Evolutionary conservation across 2,113 vertebrate genomes (phyloP).

Genomic region (Scalopus aquaticus): DNA sequence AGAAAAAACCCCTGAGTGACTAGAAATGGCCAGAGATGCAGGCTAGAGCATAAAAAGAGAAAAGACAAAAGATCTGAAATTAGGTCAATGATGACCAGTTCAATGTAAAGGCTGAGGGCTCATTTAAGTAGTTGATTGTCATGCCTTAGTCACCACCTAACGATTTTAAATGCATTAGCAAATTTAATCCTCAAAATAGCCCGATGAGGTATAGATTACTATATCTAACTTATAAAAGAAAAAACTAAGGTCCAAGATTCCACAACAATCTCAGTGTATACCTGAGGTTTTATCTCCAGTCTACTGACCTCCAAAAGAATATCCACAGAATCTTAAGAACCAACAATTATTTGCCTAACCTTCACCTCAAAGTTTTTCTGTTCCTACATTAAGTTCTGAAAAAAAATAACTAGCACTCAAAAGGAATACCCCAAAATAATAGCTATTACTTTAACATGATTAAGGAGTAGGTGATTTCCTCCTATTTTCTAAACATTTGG

Average conservation of each 20-base stretch:
- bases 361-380: neutral
- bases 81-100: neutral
- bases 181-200: neutral
- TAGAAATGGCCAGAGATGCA: neutral
- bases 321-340: neutral
- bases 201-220: neutral
- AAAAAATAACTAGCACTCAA: neutral
- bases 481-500: neutral
- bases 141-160: neutral
- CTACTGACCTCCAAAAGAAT: slow-evolving; percentile 6
- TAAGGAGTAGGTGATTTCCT: neutral
- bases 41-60: neutral
- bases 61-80: neutral
- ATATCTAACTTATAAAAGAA: neutral
- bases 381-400: neutral
- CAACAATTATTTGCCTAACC: neutral
- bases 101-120: neutral
- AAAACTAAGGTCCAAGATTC: neutral
- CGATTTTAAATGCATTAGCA: neutral
- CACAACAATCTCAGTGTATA: neutral
- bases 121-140: neutral
- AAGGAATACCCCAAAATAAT: neutral
- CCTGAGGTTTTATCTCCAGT: neutral
- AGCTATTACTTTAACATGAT: neutral
- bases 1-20: neutral